A percentile compares a stretch with the other conserved stretches of the same genome.
These are phyloP conservation scores for Agriotes lineatus DNA, from an alignment of 2,888 invertebrate genomes.

Conservation along the genomic window DNA sequence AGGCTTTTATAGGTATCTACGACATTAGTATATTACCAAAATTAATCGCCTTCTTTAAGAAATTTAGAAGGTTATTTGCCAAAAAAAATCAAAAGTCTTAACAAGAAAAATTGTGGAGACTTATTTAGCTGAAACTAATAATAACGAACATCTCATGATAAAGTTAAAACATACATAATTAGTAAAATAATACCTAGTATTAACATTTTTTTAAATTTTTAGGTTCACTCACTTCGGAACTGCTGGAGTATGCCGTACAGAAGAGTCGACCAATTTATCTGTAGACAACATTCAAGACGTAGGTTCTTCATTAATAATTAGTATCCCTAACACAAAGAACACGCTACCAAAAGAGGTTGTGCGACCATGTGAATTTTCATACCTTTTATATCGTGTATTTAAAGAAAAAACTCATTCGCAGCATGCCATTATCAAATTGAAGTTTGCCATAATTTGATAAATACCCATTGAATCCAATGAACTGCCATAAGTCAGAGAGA, in stretches of 20 bases:
- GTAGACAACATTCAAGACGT: background rate
- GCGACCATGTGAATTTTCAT: no score
- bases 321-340: no score
- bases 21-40: background rate
- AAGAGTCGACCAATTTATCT: background rate
- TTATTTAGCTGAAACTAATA: background rate
- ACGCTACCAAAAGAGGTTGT: no score
- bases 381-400: no score
- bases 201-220: background rate
- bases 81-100: background rate
- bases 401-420: no score
- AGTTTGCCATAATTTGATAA: no score
- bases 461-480: no score
- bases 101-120: background rate
- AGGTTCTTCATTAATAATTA: background rate
- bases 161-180: background rate
- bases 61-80: background rate
- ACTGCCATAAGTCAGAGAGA: no score
- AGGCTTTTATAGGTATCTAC: no score
- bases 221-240: background rate
- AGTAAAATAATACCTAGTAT: background rate
- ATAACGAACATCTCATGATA: no score
- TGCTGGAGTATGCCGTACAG: background rate
- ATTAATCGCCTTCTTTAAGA: background rate
- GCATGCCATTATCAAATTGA: no score